These are phyloP conservation scores for Phengaris arion DNA, from an alignment of 2,888 invertebrate species.

Conservation along the genomic window DNA sequence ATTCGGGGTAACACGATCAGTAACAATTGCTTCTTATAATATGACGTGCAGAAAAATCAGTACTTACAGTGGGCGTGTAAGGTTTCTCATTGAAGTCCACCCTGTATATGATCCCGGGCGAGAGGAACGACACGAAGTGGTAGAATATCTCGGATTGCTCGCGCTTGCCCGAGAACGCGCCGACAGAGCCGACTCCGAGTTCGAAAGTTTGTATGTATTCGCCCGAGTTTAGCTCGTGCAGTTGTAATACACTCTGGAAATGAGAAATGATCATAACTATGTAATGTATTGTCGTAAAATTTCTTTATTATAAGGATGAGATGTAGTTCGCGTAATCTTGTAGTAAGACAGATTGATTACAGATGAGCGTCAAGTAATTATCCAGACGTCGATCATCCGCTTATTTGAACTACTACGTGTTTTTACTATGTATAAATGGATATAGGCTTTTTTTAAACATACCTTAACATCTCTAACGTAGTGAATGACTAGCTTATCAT, in stretches of 20 bases:
- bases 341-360: no score
- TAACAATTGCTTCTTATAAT: no score
- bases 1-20: no score
- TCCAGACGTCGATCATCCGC: no score
- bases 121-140: constrained; percentile 95
- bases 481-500: constrained; percentile 91
- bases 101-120: constrained; percentile 91
- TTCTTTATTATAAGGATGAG: no score
- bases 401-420: no score
- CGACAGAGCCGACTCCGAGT: constrained; percentile 92
- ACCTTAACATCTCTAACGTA: constrained; percentile 98
- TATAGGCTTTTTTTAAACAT: constrained; percentile 36
- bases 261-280: background rate
- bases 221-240: constrained; percentile 87
- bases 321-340: no score
- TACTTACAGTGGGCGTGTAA: constrained; percentile 80
- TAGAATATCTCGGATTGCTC: constrained; percentile 94
- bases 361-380: no score
- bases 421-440: no score
- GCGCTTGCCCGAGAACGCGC: constrained; percentile 90
- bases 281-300: no score
- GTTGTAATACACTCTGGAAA: constrained; percentile 88
- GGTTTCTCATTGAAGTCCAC: constrained; percentile 86
- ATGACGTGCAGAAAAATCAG: background rate
- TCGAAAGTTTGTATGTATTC: constrained; percentile 85